Percentiles rank a stretch among this genome's conserved stretches.
phyloP scores from a whole-genome alignment of 2,113 vertebrate species.

The Xyrauchen texanus region DNA sequence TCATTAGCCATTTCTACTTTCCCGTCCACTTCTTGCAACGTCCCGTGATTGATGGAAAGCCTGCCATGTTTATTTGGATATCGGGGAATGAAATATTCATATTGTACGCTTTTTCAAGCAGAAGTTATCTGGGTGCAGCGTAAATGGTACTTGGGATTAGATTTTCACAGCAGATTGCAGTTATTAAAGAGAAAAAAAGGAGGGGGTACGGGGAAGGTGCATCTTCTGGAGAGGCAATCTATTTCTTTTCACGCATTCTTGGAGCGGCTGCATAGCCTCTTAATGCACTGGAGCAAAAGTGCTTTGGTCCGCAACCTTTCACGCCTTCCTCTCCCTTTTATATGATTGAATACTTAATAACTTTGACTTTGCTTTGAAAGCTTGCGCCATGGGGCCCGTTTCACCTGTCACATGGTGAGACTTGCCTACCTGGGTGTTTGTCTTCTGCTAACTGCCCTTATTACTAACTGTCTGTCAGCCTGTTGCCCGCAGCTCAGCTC shows the following conservation, averaged over 20 bases:
- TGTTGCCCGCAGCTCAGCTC: slow-evolving; percentile 55
- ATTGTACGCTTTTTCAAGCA: slow-evolving; percentile 75
- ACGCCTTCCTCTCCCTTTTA: slow-evolving; percentile 77
- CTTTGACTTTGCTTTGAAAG: slow-evolving; percentile 76
- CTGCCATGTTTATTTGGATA: slow-evolving; percentile 78
- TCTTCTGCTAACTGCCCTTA: slow-evolving; percentile 61
- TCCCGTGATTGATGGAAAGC: slow-evolving; percentile 68
- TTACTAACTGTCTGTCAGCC: slow-evolving; percentile 64
- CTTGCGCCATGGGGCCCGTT: slow-evolving; percentile 49
- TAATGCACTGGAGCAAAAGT: slow-evolving; percentile 82
- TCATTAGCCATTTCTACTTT: slow-evolving; percentile 73
- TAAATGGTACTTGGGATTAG: slow-evolving; percentile 82
- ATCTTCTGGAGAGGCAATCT: slow-evolving; percentile 80
- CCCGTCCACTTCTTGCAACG: slow-evolving; percentile 61
- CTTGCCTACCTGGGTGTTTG: slow-evolving; percentile 60
- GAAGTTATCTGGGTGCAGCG: slow-evolving; percentile 76
- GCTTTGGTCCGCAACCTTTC: slow-evolving; percentile 80
- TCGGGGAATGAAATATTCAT: slow-evolving; percentile 79
- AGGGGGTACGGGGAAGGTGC: slow-evolving; percentile 65
- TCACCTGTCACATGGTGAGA: slow-evolving; percentile 51
- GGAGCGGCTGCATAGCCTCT: slow-evolving; percentile 73
- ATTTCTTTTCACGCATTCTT: slow-evolving; percentile 72
- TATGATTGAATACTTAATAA: slow-evolving; percentile 83
- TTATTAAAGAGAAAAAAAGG: slow-evolving; percentile 69
- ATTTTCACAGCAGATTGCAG: slow-evolving; percentile 81